phyloP scores from a whole-genome alignment of 2,888 invertebrate genomes.

The Bellardia bayeri region DNA sequence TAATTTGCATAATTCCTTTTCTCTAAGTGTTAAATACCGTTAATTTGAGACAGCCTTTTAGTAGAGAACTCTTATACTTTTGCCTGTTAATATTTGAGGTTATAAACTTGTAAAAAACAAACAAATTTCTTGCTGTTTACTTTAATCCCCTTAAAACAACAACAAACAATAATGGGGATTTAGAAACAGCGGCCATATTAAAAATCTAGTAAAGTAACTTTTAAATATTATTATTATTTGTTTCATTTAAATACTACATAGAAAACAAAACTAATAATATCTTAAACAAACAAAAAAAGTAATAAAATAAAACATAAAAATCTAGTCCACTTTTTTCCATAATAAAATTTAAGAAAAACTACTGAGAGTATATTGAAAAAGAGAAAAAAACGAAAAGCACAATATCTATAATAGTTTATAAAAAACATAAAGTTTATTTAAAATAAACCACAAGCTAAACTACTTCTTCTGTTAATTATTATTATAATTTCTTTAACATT shows the following conservation, averaged over 20 bases:
- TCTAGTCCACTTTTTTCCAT: slow-evolving; percentile 73
- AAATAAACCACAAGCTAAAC: slow-evolving; percentile 70
- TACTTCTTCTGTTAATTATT: slow-evolving; percentile 73
- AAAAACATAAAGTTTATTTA: slow-evolving; percentile 64
- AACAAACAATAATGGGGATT: slow-evolving; percentile 35
- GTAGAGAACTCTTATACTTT: slow-evolving; percentile 48
- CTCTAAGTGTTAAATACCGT: slow-evolving; percentile 24
- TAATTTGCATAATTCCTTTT: not conserved
- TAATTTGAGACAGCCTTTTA: not conserved
- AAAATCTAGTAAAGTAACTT: slow-evolving; percentile 72
- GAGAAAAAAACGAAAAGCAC: slow-evolving; percentile 65
- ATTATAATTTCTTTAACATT: slow-evolving; percentile 70
- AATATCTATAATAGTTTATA: slow-evolving; percentile 68
- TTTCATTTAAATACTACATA: slow-evolving; percentile 55
- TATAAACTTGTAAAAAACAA: slow-evolving; percentile 52
- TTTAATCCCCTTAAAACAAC: slow-evolving; percentile 15
- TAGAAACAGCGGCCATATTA: slow-evolving; percentile 70
- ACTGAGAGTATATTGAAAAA: slow-evolving; percentile 56
- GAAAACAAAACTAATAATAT: slow-evolving; percentile 68
- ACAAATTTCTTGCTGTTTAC: slow-evolving; percentile 56
- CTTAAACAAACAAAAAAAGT: slow-evolving; percentile 19
- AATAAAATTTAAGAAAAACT: slow-evolving; percentile 68
- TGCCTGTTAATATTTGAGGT: slow-evolving; percentile 54
- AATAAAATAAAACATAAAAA: slow-evolving; percentile 60
- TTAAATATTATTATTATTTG: slow-evolving; percentile 67